A percentile compares a stretch with the other conserved stretches of the same genome.
Evolutionary conservation across 2,797 vertebrate genomes (phyloP).

Genomic region (Pelobates cultripes): DNA sequence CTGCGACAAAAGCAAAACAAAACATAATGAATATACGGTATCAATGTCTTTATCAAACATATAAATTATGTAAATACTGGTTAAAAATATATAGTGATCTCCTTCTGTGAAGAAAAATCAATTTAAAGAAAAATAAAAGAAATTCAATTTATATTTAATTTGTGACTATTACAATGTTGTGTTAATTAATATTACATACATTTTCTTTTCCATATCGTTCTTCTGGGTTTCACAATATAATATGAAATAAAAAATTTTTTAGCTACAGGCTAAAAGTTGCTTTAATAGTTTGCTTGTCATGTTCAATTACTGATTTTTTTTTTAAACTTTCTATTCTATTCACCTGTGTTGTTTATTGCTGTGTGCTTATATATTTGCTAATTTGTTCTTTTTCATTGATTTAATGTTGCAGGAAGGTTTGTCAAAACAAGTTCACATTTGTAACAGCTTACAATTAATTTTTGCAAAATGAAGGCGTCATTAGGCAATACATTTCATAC

Average conservation of each 20-base stretch:
- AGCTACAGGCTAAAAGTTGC: background rate
- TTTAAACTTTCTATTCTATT: background rate
- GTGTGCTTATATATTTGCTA: slow-evolving; percentile 9
- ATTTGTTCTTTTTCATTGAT: slow-evolving; percentile 29
- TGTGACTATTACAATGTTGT: background rate
- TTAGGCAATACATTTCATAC: background rate
- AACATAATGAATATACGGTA: too few species aligned
- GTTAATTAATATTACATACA: slow-evolving; percentile 3
- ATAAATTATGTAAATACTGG: too few species aligned
- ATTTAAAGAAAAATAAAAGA: background rate
- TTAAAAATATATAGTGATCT: background rate
- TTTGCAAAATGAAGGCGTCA: background rate
- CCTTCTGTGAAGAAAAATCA: background rate
- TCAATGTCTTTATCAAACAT: too few species aligned
- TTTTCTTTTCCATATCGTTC: background rate
- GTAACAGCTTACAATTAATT: background rate
- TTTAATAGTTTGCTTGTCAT: slow-evolving; percentile 7
- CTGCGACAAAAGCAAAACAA: too few species aligned
- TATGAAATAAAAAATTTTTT: background rate
- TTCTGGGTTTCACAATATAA: background rate
- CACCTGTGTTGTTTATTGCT: background rate
- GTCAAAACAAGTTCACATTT: background rate
- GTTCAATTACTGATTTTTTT: slow-evolving; percentile 4
- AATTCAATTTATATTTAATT: background rate
- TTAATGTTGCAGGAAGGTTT: background rate